Evolutionary conservation across 2,113 vertebrate species (phyloP).

Genomic region (Thomomys bottae): DNA sequence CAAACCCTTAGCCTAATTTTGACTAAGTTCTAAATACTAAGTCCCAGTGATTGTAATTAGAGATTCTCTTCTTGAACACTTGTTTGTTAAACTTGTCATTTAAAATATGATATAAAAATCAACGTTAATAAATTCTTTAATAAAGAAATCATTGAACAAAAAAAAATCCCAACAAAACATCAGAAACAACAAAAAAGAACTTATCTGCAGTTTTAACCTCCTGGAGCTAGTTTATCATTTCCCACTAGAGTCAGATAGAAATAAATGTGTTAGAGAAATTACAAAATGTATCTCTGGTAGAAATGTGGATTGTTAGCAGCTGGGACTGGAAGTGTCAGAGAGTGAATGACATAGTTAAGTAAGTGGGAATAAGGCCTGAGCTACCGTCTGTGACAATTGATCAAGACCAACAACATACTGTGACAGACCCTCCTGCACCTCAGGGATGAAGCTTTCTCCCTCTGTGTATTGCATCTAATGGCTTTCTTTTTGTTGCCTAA

Average conservation of each 20-base stretch:
- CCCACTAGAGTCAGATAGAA: background rate
- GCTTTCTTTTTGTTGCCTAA: constrained; percentile 20
- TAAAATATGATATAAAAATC: too few species aligned
- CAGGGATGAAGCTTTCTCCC: constrained; percentile 26
- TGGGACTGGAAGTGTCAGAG: background rate
- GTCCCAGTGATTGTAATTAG: too few species aligned
- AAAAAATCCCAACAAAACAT: background rate
- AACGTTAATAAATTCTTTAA: too few species aligned
- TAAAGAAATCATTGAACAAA: too few species aligned
- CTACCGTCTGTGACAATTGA: background rate
- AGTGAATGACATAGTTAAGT: background rate
- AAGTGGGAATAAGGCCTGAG: background rate
- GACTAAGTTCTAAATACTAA: too few species aligned
- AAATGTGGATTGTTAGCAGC: constrained; percentile 1
- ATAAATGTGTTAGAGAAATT: constrained; percentile 6
- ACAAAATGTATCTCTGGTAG: background rate
- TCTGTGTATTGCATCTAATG: background rate
- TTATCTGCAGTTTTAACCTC: background rate
- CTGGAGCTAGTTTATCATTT: background rate
- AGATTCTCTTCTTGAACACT: too few species aligned
- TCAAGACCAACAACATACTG: too few species aligned
- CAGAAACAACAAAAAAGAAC: background rate
- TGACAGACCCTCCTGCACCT: background rate
- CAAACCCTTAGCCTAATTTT: too few species aligned
- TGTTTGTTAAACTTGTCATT: too few species aligned